Evolutionary conservation across 2,113 vertebrate species (phyloP), one percentile per base, ranked within the genome.

Genomic region (Balaeniceps rex): DNA sequence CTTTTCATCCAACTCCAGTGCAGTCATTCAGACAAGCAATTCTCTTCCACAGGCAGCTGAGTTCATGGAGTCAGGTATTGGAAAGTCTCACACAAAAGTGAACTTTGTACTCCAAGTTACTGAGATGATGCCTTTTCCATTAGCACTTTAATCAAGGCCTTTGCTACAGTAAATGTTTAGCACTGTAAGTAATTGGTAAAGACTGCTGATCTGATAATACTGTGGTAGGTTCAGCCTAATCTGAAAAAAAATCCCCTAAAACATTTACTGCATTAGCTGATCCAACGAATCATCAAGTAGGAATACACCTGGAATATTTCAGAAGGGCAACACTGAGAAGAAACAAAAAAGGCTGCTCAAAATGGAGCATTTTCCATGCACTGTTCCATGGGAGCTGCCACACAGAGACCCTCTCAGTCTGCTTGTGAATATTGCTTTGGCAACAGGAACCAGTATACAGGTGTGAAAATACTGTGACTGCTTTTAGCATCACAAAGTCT

Each of bases 161-260:
- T 75, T 94, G 83, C 84, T 93, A 42, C 74, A 65, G 70, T 72
- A 79, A 69, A 69, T 49, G 28, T 92, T 85, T 85, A 76, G 63
- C 69, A 58, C 70, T 85, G 58, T 69, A 82, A 94, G 81, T 92
- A 71, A 91, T 65, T 72, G 90, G 57, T 87, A 58, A 83, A 93
- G 92, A 51, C 89, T 93, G 88, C 80, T 97, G 95, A 94, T 74
- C 83, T 89, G 74, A 26, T 87, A 79, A 63, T 82, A 57, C 65
- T 76, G 36, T 33, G 68, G 52, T 77, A 79, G 57, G 57, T 82
- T 93, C 64, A 91, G 70, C 33, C 58, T 88, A 66, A 95, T 79
- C 58, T 94, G 70, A 65, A 94, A 84, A 84, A 92, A 25, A 60
- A 74, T 55, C 61, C 77, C 55, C 24, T 72, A n/a, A 58, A 92